Percentiles rank a stretch among this genome's conserved stretches.
Evolutionary conservation across 2,888 invertebrate genomes (phyloP).

Genomic region (Platycnemis pennipes): DNA sequence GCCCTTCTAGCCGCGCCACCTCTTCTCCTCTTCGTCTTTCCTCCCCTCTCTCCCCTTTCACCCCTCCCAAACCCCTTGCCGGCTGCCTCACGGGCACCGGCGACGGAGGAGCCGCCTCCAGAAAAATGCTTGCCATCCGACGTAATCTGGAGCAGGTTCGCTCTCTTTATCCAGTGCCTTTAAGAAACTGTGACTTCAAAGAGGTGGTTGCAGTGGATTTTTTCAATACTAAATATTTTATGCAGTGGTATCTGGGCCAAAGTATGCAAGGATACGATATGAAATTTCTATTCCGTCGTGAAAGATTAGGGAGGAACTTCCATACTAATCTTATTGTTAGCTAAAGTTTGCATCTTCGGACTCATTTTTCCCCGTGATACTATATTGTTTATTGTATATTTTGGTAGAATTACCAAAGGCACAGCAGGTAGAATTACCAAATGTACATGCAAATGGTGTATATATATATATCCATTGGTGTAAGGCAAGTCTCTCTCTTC

Average conservation of each 20-base stretch:
- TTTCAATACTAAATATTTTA: background rate
- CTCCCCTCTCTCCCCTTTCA: background rate
- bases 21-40: background rate
- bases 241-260: background rate
- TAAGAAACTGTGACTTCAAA: background rate
- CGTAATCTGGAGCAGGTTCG: background rate
- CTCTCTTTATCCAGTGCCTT: background rate
- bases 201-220: background rate
- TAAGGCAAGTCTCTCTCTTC: no score
- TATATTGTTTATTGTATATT: no score
- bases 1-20: slow-evolving; percentile 19
- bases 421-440: no score
- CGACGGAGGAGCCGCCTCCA: background rate
- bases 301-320: no score
- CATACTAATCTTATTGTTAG: no score
- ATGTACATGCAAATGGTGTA: no score
- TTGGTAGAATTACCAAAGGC: no score
- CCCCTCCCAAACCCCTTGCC: background rate
- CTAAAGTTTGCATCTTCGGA: no score
- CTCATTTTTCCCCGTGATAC: no score
- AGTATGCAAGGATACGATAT: no score
- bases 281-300: no score
- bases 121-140: background rate
- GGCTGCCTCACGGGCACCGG: background rate
- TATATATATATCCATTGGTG: no score